Evolutionary conservation across 2,113 vertebrate species (phyloP), one percentile per base, ranked within the genome.

Genomic region (Forbesichthys papilliferus): DNA sequence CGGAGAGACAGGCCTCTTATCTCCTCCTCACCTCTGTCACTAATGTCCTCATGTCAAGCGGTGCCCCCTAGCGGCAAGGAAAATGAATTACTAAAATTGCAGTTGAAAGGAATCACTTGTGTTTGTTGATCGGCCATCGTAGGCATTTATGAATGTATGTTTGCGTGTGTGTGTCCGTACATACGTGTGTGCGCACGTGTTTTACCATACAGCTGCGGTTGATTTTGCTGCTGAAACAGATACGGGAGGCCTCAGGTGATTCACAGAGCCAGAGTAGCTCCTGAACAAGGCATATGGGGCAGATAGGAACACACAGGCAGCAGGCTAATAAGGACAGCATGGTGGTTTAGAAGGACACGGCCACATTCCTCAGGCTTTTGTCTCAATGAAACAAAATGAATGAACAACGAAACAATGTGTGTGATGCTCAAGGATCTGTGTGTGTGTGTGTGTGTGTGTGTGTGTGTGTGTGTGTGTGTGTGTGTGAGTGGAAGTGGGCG

Each of bases 361-460:
- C 82, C 77, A 86, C 66, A 68, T 69, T 63, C 72, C 73, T 13
- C 4, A 52, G 64, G 75, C 52, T 78, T 79, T 69, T 78, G 80
- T 86, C 74, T 84, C 69, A 85, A 77, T 79, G 81, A 84, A 81
- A 80, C 71, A 27, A 27, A 27, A 27, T 27, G 60, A 73, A 66
- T 54, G 63, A 73, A 77, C 4, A 1, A 63, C 47, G 66, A 78
- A 77, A 42, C 63, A 66, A 27, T 27, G 20, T 46, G 74, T 62
- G 14, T 76, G 74, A 86, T 82, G 60, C 78, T 73, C 55, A 47
- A 64, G 62, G 71, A 73, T 80, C 51, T 49, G 18, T 36, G 63
- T 20, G 49, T 53, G 74, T 75, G 36, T 68, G 69, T 42, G 36
- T 42, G 27, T 27, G 27, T 27, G 27, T 27, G 27, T 3, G 27